A percentile compares a stretch with the other conserved stretches of the same genome.
These are phyloP conservation scores for Notoglanidium macrostoma DNA, from an alignment of 2,797 vertebrate species.

Conservation along the genomic window DNA sequence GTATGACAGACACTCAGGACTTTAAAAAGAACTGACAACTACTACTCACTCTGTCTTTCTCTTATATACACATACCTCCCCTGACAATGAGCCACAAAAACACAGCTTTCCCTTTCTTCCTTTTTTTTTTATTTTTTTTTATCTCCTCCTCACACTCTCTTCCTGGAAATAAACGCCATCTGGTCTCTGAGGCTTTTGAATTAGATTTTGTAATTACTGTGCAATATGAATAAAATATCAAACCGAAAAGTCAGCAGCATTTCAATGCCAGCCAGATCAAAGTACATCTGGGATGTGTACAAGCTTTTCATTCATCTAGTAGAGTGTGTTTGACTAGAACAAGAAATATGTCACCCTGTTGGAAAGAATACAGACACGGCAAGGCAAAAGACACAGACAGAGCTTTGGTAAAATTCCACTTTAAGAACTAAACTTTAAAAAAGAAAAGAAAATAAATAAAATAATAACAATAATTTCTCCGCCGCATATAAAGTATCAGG, in stretches of 20 bases:
- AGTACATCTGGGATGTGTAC: conserved; percentile 27
- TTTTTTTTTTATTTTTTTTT: conserved; percentile 21
- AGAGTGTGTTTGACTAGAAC: conserved; percentile 35
- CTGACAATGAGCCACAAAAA: conserved; percentile 23
- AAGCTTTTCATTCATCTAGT: conserved; percentile 20
- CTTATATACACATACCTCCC: conserved; percentile 11
- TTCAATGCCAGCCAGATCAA: conserved; percentile 44
- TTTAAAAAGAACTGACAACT: conserved; percentile 16
- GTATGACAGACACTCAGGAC: conserved; percentile 14
- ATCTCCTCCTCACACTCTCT: conserved; percentile 21
- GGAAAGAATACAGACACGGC: conserved; percentile 17
- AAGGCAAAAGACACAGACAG: background rate
- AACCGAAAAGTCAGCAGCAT: conserved; percentile 38
- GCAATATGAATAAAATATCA: conserved; percentile 64
- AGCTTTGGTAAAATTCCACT: background rate
- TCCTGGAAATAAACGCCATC: conserved; percentile 53
- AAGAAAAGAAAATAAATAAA: too few relatives aligned
- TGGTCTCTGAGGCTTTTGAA: conserved; percentile 49
- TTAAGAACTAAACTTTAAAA: conserved; percentile 23
- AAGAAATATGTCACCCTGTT: conserved; percentile 20
- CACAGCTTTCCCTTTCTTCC: conserved; percentile 7
- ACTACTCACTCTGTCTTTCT: conserved; percentile 12
- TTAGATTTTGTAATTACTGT: conserved; percentile 58
- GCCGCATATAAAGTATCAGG: background rate
- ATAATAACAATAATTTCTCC: too few relatives aligned